Base-by-base conservation (phyloP, 2,113 vertebrate genomes). In the Polypterus senegalus region DNA sequence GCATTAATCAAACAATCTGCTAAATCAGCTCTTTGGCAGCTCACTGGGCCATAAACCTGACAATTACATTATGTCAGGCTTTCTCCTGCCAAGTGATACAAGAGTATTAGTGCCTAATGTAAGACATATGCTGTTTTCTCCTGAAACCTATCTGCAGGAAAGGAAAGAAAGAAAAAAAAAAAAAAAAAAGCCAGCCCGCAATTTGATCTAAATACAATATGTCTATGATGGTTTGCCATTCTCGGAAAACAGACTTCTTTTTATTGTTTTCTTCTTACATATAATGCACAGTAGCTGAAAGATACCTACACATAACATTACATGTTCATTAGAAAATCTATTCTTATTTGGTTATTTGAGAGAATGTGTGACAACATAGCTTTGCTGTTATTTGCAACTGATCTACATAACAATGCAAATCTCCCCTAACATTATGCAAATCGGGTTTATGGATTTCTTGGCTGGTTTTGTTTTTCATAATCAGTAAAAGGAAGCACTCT, bases 11-110 rank as follows among this genome's bases (percentile, higher is more conserved):
- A 71, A 67, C 63, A 63, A 67, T 63, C 61, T 73, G 72, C 70
- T 74, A 74, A 72, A 73, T 77, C 67, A 74, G 65, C 65, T 72
- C 63, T 61, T 66, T 72, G 73, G 73, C 72, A 76, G 67, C 73
- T 57, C 49, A 68, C 69, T 60, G 65, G 59, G 66, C 71, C 74
- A 72, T 76, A 75, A 71, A 71, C 69, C 74, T 78, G 72, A 81
- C 74, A 74, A 51, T 66, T 53, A 68, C 68, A 77, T 81, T 76
- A 76, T 71, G 69, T 72, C 62, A 74, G 70, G 64, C 63, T 54
- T 63, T 54, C 63, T 49, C 59, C 54, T 56, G 52, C 68, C 71
- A 69, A 74, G 69, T 49, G 60, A 63, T 57, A 61, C 69, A 74
- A 72, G 61, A 70, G 67, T 73, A 70, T 74, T 66, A 70, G 72